phyloP scores from a whole-genome alignment of 1,140 invertebrate genomes.

The Wiebesia pumilae region DNA sequence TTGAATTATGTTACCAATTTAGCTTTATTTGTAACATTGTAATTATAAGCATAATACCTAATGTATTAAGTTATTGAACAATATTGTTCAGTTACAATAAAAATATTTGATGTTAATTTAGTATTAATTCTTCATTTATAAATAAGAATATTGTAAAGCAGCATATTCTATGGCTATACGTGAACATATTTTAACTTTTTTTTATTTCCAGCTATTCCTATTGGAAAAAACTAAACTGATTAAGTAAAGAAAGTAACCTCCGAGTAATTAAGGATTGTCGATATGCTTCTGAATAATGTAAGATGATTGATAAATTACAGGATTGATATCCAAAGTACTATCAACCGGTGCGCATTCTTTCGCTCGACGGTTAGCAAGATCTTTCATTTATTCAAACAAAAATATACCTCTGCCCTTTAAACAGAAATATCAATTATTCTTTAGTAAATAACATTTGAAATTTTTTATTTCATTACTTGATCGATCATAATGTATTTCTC shows the following conservation, averaged over 20 bases:
- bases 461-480: too few species aligned
- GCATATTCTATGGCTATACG: too few species aligned
- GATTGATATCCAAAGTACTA: constrained; percentile 17
- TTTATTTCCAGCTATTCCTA: neutral
- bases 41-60: too few species aligned
- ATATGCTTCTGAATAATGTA: constrained; percentile 79
- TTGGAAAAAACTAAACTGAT: neutral
- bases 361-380: constrained; percentile 66
- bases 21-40: too few species aligned
- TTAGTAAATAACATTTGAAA: too few species aligned
- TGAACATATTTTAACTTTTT: neutral
- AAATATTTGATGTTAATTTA: too few species aligned
- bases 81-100: too few species aligned
- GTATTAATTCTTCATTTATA: too few species aligned
- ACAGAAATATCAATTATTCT: constrained; percentile 10
- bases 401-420: constrained; percentile 75
- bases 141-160: too few species aligned
- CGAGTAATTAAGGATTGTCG: constrained; percentile 79
- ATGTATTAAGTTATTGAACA: too few species aligned
- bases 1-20: too few species aligned
- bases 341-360: constrained; percentile 46
- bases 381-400: constrained; percentile 76
- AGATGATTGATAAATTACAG: constrained; percentile 55
- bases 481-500: too few species aligned
- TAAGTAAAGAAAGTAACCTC: constrained; percentile 72